A percentile compares a stretch with the other conserved stretches of the same genome.
Evolutionary conservation across 2,113 vertebrate genomes (phyloP).

Genomic region (Malurus alboscapulatus): DNA sequence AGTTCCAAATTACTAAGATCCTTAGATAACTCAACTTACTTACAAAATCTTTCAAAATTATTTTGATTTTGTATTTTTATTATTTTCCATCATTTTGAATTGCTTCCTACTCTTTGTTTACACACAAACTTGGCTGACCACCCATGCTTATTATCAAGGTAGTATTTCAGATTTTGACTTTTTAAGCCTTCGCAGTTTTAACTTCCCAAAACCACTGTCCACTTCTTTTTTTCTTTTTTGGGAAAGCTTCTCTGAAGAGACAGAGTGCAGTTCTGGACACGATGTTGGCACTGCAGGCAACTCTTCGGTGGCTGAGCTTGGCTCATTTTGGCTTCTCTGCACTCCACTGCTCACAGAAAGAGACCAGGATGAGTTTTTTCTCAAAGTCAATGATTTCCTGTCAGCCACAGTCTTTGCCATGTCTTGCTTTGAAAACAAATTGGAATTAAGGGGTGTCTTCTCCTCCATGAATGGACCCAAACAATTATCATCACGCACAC

Average conservation of each 20-base stretch:
- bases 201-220: slow-evolving; percentile 73
- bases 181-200: slow-evolving; percentile 77
- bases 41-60: background rate
- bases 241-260: slow-evolving; percentile 43
- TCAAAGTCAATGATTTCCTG: slow-evolving; percentile 77
- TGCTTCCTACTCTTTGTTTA: background rate
- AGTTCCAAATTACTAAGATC: background rate
- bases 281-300: slow-evolving; percentile 70
- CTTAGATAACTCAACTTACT: background rate
- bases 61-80: background rate
- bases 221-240: slow-evolving; percentile 66
- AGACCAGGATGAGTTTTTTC: slow-evolving; percentile 70
- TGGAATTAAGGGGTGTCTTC: slow-evolving; percentile 62
- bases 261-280: slow-evolving; percentile 62
- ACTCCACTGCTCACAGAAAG: slow-evolving; percentile 67
- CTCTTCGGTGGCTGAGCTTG: slow-evolving; percentile 71
- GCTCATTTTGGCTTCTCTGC: slow-evolving; percentile 74
- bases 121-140: background rate
- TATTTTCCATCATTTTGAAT: background rate
- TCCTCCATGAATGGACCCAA: slow-evolving; percentile 52
- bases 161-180: slow-evolving; percentile 36
- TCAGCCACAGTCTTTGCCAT: slow-evolving; percentile 68
- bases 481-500: slow-evolving; percentile 14
- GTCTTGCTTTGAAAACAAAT: slow-evolving; percentile 71
- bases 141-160: background rate